Evolutionary conservation across 2,888 invertebrate species (phyloP), one percentile per base, ranked within the genome.

Genomic region (Glyphotaelius pellucidus): DNA sequence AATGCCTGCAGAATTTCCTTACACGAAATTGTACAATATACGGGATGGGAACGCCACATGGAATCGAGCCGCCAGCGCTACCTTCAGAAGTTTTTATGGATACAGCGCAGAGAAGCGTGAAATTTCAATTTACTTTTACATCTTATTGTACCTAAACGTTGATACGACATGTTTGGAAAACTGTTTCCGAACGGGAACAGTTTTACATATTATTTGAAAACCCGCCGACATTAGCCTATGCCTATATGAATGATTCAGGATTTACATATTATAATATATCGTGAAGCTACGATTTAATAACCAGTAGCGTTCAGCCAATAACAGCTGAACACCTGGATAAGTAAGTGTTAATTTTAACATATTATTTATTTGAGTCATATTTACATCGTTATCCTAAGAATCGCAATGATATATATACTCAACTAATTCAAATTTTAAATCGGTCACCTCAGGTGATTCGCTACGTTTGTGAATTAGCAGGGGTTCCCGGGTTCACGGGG

Each of bases 41-140:
- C 25, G 67, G 67, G 7, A 67, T 67, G n/a, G 1, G 25, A 67
- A 25, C 25, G 67, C 67, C 67, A 67, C 25, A 25, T 67, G 25
- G n/a, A 67, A 25, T 67, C 38, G 38, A 38, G 38, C 38, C 38
- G 38, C 25, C 67, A 67, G 25, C 52, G 19, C 67, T 67, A 67
- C 67, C 67, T 25, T 25, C 67, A n/a, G 25, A 67, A 86, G 86
- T 86, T 86, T 81, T 86, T 86, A 86, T 86, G 42, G 86, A 86
- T 86, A 86, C n/a, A 31, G 30, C 25, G 86, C 52, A 47, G 14
- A 42, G 86, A 86, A 86, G 86, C 86, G 86, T 35, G 47, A 86
- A 86, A 86, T 86, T 86, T 86, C 86, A 86, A 86, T 86, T 86
- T 86, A 30, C 31, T 86, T 86, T 86, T 42, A 86, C 86, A 86